Base-by-base conservation (phyloP, 2,888 invertebrate species). In the Chalcosyrphus nemorum region DNA sequence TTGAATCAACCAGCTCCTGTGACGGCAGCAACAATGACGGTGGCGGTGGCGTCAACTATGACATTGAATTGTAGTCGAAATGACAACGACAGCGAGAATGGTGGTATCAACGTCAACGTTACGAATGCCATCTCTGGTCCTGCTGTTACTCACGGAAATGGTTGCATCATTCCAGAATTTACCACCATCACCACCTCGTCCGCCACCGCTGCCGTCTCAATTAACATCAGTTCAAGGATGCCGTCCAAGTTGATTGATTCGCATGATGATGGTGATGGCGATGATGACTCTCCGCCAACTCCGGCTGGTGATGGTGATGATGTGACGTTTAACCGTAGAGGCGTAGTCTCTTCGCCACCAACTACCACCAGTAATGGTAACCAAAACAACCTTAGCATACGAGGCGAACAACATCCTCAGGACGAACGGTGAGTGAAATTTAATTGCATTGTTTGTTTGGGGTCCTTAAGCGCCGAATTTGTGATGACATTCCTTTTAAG, bases 191-290 rank as follows among this genome's bases (percentile, higher is more conserved):
- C 45, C 72, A 32, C 50, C 75, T 75, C 24, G 43, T 41, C 32
- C 57, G 35, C 38, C 50, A 57, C 54, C 75, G 29, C 70, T 54
- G 19, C 57, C 80, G 43, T 54, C 86, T 50, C 63, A 65, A 81
- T 61, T 68, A 75, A 43, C 77, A 65, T 74, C 77, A 66, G 61
- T 68, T 61, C 52, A 74, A 80, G 56, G 74, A 74, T 65, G 56
- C 75, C 86, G 86, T 81, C 87, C 87, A 82, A 75, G 87, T 88
- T 90, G 90, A 90, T 90, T 90, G 90, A 90, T 90, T 90, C 90
- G 87, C 89, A 87, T 82, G 91, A 93, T 89, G 93, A 93, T 92
- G 88, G 86, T 57, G 88, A 89, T 87, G 80, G 57, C 72, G 81
- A 86, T 86, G 86, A 81, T 86, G 86, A 84, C 35, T 32, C 47